Conservation (phyloP, 1,140 invertebrate species). For the Drosophila bocqueti region DNA sequence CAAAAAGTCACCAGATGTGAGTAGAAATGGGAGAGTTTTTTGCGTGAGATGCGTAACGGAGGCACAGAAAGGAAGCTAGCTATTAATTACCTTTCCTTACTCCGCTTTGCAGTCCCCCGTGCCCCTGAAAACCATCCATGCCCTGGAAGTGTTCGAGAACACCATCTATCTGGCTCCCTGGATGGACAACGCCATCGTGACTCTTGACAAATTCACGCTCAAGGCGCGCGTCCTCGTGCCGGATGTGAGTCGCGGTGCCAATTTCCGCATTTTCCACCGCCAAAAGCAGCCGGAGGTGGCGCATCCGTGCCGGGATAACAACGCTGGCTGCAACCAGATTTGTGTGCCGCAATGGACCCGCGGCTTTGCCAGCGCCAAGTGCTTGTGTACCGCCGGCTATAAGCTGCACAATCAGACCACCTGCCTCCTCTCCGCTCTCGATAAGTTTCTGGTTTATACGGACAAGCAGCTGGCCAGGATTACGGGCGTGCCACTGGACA, state of each 20-base stretch:
- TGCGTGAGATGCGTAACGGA: background rate
- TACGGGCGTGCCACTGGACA: constrained; percentile 86
- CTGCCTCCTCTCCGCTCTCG: constrained; percentile 86
- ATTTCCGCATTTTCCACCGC: constrained; percentile 90
- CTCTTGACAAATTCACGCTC: constrained; percentile 87
- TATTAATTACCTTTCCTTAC: background rate
- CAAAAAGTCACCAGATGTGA: constrained; percentile 86
- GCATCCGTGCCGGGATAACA: constrained; percentile 91
- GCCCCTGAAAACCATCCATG: constrained; percentile 86
- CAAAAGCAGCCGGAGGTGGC: constrained; percentile 90
- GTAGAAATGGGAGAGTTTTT: constrained; percentile 14
- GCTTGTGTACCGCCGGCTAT: constrained; percentile 90
- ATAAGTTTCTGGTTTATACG: constrained; percentile 88
- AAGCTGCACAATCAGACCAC: constrained; percentile 86
- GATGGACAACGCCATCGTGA: constrained; percentile 88
- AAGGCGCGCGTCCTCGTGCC: constrained; percentile 67
- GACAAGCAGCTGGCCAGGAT: constrained; percentile 88
- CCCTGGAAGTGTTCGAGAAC: constrained; percentile 90
- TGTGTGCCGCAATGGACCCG: constrained; percentile 88
- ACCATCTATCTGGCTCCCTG: constrained; percentile 89
- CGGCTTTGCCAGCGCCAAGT: constrained; percentile 87
- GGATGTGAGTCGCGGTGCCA: constrained; percentile 86
- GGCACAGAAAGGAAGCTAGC: background rate
- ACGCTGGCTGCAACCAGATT: constrained; percentile 91
- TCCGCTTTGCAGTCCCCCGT: constrained; percentile 87